Evolutionary conservation across 2,888 invertebrate genomes (phyloP), one percentile per base, ranked within the genome.

Genomic region (Leptopilina myrica): DNA sequence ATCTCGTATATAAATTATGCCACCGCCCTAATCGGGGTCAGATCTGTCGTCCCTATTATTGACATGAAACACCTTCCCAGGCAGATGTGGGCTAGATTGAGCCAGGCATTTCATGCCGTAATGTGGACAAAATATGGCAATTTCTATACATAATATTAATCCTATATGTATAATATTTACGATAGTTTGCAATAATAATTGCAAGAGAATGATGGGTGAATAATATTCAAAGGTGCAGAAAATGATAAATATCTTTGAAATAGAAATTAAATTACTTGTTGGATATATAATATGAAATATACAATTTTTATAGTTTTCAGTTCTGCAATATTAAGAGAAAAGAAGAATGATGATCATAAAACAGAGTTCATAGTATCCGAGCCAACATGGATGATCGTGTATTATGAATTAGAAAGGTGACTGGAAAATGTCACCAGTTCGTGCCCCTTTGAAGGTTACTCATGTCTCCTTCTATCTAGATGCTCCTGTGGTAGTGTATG

Each of bases 401-500:
- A 86, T 86, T 85, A 84, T 82, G 80, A 77, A 83, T 85, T 81
- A 84, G 84, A 87, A 86, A 86, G 86, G 84, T 84, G 82, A 82
- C 80, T 82, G 81, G 76, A 80, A 87, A 86, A 86, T 86, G 85
- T 87, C 86, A 84, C 83, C 81, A 82, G 73, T 53, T 73, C 76
- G 78, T 67, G 73, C 76, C 65, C 80, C 64, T 64, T 26, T n/a
- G 65, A 76, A 64, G 49, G 56, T 73, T 53, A 73, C 73, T 73
- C 73, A 73, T 33, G 73, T 73, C 73, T 53, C 33, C 5, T 73
- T 73, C 33, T 33, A 56, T 73, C 73, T 73, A 56, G 73, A 73
- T 73, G 56, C 56, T 33, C 73, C 15, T n/a, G 56, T 33, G 49
- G 1, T 4, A 11, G 11, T 49, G 11, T 49, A 49, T 49, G 8